Evolutionary conservation across 2,888 invertebrate genomes (phyloP).

Genomic region (Synanthedon myopaeformis): DNA sequence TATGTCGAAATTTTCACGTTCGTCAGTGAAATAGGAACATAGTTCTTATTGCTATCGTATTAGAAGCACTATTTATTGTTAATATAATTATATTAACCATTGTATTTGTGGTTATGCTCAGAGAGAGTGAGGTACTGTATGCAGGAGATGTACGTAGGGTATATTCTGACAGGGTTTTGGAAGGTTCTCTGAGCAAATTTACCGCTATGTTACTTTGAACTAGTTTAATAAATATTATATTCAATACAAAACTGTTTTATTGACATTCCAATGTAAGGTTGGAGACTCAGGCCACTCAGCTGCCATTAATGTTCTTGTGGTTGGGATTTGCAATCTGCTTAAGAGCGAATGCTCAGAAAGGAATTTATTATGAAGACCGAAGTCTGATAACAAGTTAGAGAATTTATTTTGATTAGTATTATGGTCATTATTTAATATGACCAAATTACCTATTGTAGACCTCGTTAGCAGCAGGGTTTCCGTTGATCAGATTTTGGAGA

Average conservation of each 20-base stretch:
- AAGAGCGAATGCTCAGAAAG: no score
- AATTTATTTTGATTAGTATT: no score
- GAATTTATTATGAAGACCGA: no score
- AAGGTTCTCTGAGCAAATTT: slow-evolving; percentile 46
- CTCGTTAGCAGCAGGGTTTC: no score
- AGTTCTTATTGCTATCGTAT: slow-evolving; percentile 10
- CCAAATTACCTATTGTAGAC: no score
- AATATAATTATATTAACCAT: slow-evolving; percentile 47
- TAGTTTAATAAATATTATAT: slow-evolving; percentile 51
- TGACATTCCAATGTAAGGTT: neutral
- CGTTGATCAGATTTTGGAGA: no score
- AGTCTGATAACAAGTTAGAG: no score
- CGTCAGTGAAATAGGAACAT: slow-evolving; percentile 3
- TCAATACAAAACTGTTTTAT: slow-evolving; percentile 13
- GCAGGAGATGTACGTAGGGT: slow-evolving; percentile 28
- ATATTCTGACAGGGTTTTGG: slow-evolving; percentile 23
- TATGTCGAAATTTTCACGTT: slow-evolving; percentile 2
- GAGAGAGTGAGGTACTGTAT: slow-evolving; percentile 30
- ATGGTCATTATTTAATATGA: no score
- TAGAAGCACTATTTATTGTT: slow-evolving; percentile 50
- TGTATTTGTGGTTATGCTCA: slow-evolving; percentile 47
- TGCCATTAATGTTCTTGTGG: no score
- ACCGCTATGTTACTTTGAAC: slow-evolving; percentile 52
- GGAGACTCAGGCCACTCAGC: no score
- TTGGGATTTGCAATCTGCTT: no score